Conservation (phyloP, 2,113 vertebrate species). For the Limnothrissa miodon region DNA sequence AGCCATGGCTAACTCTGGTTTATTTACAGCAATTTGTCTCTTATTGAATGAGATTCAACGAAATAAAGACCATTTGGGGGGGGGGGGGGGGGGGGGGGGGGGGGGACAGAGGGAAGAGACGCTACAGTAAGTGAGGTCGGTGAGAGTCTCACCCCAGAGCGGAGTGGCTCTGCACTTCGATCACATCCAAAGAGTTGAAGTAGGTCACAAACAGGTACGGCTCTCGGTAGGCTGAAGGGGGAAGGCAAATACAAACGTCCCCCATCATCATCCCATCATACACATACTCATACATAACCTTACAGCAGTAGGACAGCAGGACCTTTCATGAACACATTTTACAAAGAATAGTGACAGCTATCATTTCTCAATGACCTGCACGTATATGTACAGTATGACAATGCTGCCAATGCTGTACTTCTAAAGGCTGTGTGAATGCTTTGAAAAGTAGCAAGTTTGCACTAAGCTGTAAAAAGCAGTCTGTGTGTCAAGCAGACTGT, state of each 20-base stretch:
- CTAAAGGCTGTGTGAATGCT: neutral
- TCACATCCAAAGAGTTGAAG: conserved; percentile 97
- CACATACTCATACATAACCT: neutral
- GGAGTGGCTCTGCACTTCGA: conserved; percentile 92
- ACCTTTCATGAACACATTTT: neutral
- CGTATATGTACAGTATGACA: too few relatives aligned
- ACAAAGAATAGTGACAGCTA: neutral
- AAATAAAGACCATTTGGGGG: neutral
- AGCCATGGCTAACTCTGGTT: too few relatives aligned
- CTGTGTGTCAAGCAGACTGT: too few relatives aligned
- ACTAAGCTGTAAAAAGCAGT: neutral
- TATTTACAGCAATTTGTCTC: too few relatives aligned
- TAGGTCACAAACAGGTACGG: conserved; percentile 98
- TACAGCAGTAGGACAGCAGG: neutral
- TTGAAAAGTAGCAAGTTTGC: neutral
- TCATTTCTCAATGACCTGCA: neutral
- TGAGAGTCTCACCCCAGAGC: conserved; percentile 82
- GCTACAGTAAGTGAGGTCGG: neutral
- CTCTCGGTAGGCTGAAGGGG: conserved; percentile 88
- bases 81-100: neutral
- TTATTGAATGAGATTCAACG: neutral
- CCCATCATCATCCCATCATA: neutral
- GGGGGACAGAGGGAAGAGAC: neutral
- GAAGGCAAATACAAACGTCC: neutral
- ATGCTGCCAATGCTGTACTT: neutral